Evolutionary conservation across 2,797 vertebrate species (phyloP), one percentile per base, ranked within the genome.

Genomic region (Ctenochaetus hawaiiensis): DNA sequence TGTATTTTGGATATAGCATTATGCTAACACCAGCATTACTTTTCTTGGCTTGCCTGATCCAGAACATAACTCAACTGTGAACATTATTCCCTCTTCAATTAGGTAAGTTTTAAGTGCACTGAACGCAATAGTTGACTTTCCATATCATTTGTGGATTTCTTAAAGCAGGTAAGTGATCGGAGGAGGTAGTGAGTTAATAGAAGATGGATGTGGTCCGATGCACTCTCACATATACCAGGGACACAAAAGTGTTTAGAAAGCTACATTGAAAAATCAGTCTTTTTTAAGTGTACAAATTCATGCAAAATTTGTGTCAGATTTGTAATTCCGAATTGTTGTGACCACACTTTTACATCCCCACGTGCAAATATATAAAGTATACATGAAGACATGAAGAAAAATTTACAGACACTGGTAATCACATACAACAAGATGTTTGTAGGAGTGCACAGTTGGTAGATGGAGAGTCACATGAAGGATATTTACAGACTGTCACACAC

Each of bases 381-480:
- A 34, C 30, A 34, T 34, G 3, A 11, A 41, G 8, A 49, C 17
- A 37, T 20, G 61, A 34, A 54, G 12, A 78, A 44, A 30, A 5
- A 72, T 30, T 77, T 6, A 65, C 20, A 72, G n/a, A 67, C 45
- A 51, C 17, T 30, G 20, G 7, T 60, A 82, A 72, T 68, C 49
- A 72, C 78, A 84, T 4, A 58, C 37, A 75, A 43, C 43, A 57
- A 72, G 49, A 44, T 49, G 56, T 57, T 57, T 78, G 37, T 30
- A 41, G 44, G 16, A 39, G 10, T 48, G 61, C 23, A 78, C 37
- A 65, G 58, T 6, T 34, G 8, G 51, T 74, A 68, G 51, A 79
- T 26, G 44, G 48, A 41, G 52, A 81, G 77, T 88, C 77, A 90
- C 81, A 89, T 82, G 83, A 91, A 80, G 78, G 68, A 89, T 78